Base-by-base conservation (phyloP, 1,140 invertebrate species). In the Thaumetopoea pityocampa region DNA sequence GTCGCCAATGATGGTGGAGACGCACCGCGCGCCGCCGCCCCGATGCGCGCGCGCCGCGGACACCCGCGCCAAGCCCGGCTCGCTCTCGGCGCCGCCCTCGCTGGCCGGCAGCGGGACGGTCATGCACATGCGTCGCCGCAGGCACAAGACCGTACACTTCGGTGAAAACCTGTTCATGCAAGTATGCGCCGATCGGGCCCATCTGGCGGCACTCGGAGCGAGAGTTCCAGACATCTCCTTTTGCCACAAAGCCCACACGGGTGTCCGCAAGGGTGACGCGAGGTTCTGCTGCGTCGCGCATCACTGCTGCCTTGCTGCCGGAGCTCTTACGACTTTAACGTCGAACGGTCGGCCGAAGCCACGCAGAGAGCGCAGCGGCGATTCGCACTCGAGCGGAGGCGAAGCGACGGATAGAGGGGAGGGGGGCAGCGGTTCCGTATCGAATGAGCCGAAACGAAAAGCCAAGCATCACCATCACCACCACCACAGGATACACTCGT, bases 61-160 rank as follows among this genome's bases (percentile, higher is more conserved):
- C 44, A 59, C 60, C 34, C 79, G 81, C 55, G 57, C 57, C 73
- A 85, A 80, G 63, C 65, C 72, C 62, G 58, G 61, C 28, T 72
- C 65, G 47, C 70, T 52, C 45, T 79, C 69, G 22, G 81, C 68
- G 55, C 85, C 64, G 53, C 73, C 70, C 54, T 86, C 60, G 61
- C 76, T 68, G 38, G 77, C 71, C 58, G 77, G 77, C 57, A 74
- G 78, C 55, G 86, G 85, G 45, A 87, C 82, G 18, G 83, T 84
- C 36, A 80, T 89, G 48, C 87, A 88, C 45, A 77, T 87, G 22
- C 88, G 90, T 29, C 85, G 90, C 11, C 86, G 90, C 20, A 86
- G 90, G 29, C 89, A 92, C 77, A 92, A 92, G 78, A 92, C 91
- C 20, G 91, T 92, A 6, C 91, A 92, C 76, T 92, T 92, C 67